Base-by-base conservation (phyloP, 2,113 vertebrate species). In the Cyanistes caeruleus region DNA sequence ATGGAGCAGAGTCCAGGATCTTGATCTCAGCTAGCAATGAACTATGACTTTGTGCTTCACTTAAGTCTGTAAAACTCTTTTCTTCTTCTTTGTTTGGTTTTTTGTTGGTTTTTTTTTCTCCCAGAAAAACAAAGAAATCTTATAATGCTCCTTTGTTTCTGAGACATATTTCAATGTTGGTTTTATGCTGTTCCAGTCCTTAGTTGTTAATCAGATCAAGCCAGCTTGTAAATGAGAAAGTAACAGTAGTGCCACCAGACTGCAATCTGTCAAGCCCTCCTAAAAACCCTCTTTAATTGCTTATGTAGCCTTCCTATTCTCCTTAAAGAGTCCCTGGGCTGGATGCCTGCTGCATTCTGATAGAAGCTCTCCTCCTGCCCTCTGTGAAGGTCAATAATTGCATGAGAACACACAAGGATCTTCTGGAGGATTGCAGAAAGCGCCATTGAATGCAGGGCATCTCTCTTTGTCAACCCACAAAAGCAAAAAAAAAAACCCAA, bases 371-470 rank as follows among this genome's bases (percentile, higher is more conserved):
- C 44, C 67, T 84, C n/a, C 5, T 11, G 28, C 25, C 33, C 59
- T 46, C 14, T 63, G 52, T 86, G 89, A 77, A 75, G 89, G 68
- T 48, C 75, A 86, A 28, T 51, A 77, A 72, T 28, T 53, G 11
- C 68, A 13, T 46, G n/a, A 49, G 28, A 79, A 22, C 39, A 15
- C 22, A 72, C 43, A 46, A 31, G 15, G 11, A 39, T 46, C 35
- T 84, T 81, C 35, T 23, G 39, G 39, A 90, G 39, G 52, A 25
- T 28, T 81, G 56, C 49, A 65, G 58, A 48, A 89, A 76, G 15
- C 9, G 3, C 6, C 0, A 0, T 6, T 0, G 2, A 88, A 12
- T 5, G 11, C 12, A 33, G 63, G 13, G 4, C 24, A 59, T n/a
- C 24, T 60, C 56, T 24, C 23, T 48, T 46, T 69, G 49, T 10